Evolutionary conservation across 2,888 invertebrate genomes (phyloP).

Genomic region (Poecilus cupreus): DNA sequence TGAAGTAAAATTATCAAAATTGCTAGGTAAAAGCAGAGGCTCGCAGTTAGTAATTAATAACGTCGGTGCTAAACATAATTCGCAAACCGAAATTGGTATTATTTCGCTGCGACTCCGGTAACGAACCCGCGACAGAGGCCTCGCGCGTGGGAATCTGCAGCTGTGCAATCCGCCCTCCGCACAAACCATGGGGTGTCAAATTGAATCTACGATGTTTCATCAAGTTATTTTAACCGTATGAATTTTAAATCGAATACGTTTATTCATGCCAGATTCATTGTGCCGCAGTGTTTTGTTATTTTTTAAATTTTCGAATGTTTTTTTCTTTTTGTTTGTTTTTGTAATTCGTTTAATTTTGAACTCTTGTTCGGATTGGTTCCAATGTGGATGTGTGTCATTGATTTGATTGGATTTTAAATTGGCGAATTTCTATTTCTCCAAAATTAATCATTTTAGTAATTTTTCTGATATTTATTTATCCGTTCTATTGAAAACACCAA

Average conservation of each 20-base stretch:
- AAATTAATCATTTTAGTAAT: no score
- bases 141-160: slow-evolving; percentile 14
- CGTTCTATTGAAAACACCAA: no score
- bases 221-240: slow-evolving; percentile 71
- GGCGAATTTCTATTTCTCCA: background rate
- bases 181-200: slow-evolving; percentile 69
- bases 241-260: slow-evolving; percentile 58
- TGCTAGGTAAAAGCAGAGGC: background rate
- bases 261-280: slow-evolving; percentile 42
- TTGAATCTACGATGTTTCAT: slow-evolving; percentile 72
- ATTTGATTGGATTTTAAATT: slow-evolving; percentile 33
- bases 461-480: no score
- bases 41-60: background rate
- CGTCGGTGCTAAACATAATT: background rate
- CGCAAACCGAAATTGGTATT: background rate
- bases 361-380: slow-evolving; percentile 20
- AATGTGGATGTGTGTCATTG: slow-evolving; percentile 19
- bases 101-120: background rate
- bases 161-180: background rate
- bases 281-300: slow-evolving; percentile 30
- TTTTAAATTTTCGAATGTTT: slow-evolving; percentile 34
- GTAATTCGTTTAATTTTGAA: slow-evolving; percentile 28
- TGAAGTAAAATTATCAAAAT: no score
- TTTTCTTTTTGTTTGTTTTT: slow-evolving; percentile 23
- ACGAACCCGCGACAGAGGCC: background rate